Conservation (phyloP, 1,140 invertebrate species). For the Bombus affinis region DNA sequence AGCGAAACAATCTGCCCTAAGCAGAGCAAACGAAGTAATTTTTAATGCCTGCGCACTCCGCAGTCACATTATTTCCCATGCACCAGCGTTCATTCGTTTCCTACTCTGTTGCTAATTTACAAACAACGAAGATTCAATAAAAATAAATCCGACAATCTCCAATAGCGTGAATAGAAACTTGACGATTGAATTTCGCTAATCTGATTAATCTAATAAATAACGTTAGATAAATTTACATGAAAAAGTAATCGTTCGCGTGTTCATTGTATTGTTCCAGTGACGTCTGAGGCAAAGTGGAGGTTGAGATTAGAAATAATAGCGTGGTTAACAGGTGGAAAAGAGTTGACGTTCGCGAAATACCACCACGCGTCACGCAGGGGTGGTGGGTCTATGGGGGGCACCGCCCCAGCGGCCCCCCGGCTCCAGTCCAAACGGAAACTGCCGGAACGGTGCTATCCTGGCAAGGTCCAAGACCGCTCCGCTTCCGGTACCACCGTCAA, state of each 20-base stretch:
- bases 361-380: conserved; percentile 82
- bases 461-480: conserved; percentile 68
- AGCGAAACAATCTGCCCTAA: too few species aligned
- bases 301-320: background rate
- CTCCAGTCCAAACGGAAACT: conserved; percentile 76
- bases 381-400: conserved; percentile 82
- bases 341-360: conserved; percentile 61
- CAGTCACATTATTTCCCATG: too few species aligned
- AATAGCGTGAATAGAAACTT: too few species aligned
- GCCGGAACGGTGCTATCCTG: conserved; percentile 73
- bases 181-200: background rate
- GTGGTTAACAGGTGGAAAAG: conserved; percentile 49
- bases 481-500: conserved; percentile 70
- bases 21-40: too few species aligned
- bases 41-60: too few species aligned
- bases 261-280: conserved; percentile 42
- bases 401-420: conserved; percentile 80
- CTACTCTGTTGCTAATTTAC: too few species aligned
- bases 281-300: conserved; percentile 23
- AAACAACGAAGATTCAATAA: too few species aligned
- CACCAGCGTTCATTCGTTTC: too few species aligned
- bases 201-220: background rate
- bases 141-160: too few species aligned
- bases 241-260: background rate
- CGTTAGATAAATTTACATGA: background rate